Conservation (phyloP, 2,797 vertebrate species). For the Siniperca scherzeri region DNA sequence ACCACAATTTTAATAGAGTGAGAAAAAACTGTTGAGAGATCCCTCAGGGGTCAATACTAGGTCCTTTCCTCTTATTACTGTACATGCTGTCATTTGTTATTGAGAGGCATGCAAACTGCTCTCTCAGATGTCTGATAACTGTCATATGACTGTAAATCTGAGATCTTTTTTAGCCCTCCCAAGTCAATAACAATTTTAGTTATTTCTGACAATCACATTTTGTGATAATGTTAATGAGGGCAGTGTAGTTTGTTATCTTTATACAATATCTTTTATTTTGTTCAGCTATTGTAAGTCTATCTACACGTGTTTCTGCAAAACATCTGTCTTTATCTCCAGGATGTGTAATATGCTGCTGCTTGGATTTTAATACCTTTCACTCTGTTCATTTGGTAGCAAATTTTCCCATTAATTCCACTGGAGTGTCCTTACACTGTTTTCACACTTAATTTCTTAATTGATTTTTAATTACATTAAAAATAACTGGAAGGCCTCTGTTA, state of each 20-base stretch:
- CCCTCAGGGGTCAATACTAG: not conserved
- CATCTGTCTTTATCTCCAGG: not conserved
- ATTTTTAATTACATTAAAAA: not conserved
- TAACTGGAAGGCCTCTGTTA: not conserved
- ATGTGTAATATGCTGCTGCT: not conserved
- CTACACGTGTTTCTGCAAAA: not conserved
- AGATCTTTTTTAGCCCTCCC: not conserved
- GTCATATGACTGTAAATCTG: not conserved
- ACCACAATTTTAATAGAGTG: not conserved
- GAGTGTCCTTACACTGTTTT: not conserved
- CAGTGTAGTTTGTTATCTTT: not conserved
- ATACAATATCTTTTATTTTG: not conserved
- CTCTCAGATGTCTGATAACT: not conserved
- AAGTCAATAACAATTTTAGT: not conserved
- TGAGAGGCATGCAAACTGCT: not conserved
- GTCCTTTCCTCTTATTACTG: not conserved
- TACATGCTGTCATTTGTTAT: not conserved
- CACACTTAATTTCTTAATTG: not conserved
- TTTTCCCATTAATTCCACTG: not conserved
- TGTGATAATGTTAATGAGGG: not conserved
- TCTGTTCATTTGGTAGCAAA: not conserved
- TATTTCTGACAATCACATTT: conserved; percentile 1
- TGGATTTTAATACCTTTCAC: no score
- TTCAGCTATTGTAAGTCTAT: not conserved
- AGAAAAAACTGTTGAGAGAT: not conserved